phyloP scores from a whole-genome alignment of 1,140 invertebrate species.

The Cyrtorhinus lividipennis region DNA sequence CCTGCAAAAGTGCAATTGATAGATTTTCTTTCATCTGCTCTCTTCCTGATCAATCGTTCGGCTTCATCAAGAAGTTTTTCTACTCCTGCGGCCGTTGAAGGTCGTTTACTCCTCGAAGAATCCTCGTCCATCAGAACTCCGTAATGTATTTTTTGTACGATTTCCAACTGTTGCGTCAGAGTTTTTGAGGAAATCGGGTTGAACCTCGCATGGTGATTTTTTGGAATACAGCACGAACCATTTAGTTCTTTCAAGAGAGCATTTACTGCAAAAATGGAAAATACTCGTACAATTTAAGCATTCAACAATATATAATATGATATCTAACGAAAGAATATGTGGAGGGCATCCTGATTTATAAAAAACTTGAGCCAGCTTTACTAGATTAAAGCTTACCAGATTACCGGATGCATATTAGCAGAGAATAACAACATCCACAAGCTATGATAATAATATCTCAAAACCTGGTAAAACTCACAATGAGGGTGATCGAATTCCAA shows the following conservation, averaged over 20 bases:
- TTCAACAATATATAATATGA: too few species aligned
- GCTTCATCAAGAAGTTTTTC: not conserved
- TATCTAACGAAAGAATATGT: too few species aligned
- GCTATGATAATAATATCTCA: not conserved
- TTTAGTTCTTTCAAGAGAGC: not conserved
- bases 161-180: not conserved
- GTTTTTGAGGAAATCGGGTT: not conserved
- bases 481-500: not conserved
- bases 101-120: not conserved
- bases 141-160: not conserved
- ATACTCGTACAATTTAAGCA: too few species aligned
- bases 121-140: not conserved
- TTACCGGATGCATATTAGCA: not conserved
- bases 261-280: not conserved
- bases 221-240: not conserved
- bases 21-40: not conserved
- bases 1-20: conserved; percentile 53
- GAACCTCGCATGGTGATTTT: not conserved
- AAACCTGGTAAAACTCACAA: not conserved
- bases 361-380: not conserved
- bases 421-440: not conserved
- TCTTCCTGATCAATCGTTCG: not conserved
- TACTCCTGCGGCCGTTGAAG: not conserved
- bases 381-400: not conserved
- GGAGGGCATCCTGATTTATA: too few species aligned